Evolutionary conservation across 2,797 vertebrate species (phyloP), one percentile per base, ranked within the genome.

Genomic region (Acanthiza pusilla): DNA sequence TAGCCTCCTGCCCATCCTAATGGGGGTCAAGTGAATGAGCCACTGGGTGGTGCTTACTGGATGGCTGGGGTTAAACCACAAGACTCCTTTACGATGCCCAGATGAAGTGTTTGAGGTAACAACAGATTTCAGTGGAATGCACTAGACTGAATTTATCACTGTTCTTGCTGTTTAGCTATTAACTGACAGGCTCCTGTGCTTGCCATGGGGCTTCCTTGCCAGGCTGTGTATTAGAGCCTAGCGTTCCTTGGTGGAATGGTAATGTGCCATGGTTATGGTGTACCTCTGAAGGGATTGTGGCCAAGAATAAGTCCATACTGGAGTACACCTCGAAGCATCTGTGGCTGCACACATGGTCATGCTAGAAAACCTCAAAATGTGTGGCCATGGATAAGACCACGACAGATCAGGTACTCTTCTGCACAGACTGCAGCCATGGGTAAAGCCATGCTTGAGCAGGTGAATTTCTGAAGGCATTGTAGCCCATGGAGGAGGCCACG

Each of bases 101-200:
- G 0, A 51, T 0, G 0, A 53, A 83, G 29, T n/a, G 45, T 45
- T 89, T 71, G 51, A 83, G 51, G 19, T 48, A 34, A 88, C 0
- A 0, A 22, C 21, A 71, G 29, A 53, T 40, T 14, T 71, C 43
- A 71, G 8, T 51, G 43, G n/a, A 65, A 58, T 26, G 79, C 51
- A 38, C 43, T 70, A 19, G 43, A 63, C 14, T 51, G 65, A 63
- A 71, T 57, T 70, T 63, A 22, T 30, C 58, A 32, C 14, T 76
- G 9, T 16, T 77, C 29, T 58, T 62, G n/a, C 50, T 57, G 20
- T 51, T 70, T 0, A 89, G 20, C 25, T 63, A 16, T 18, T 54
- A 18, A 45, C 18, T 63, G n/a, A 51, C 43, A 70, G 23, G 23
- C 19, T 82, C 55, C 50, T 18, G 23, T n/a, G 10, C 65, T 65